Base-by-base conservation (phyloP, 2,797 vertebrate genomes). In the Rhinichthys osculus region DNA sequence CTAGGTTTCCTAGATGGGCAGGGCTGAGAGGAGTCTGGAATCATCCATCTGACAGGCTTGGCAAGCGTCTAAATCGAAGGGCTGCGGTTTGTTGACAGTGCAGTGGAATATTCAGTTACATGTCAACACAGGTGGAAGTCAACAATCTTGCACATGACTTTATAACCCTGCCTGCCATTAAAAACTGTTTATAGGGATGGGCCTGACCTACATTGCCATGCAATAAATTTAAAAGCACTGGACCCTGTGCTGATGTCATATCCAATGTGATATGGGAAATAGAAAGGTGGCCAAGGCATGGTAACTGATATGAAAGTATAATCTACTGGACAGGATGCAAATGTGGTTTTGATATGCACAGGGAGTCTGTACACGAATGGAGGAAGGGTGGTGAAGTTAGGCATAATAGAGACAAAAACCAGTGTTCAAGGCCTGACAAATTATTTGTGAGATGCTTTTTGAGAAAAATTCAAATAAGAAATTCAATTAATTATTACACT, bases 91-190 rank as follows among this genome's bases (percentile, higher is more conserved):
- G 82, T 89, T 90, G 70, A 74, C 76, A 79, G 23, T 82, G 85
- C 64, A 78, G 64, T 81, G 42, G n/a, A 7, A 6, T 84, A 50
- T 89, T 50, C 27, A 80, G 89, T 91, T 91, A 70, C 90, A 88
- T 88, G 85, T 89, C 85, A 90, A 73, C 87, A 87, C 27, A 76
- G 50, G 73, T 86, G 74, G 35, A 54, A 81, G 84, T 85, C 80
- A 88, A 88, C 82, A 87, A 57, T 73, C 59, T 78, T 59, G 80
- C 35, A 84, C 86, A 81, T 82, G 76, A 81, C 54, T 69, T 83
- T n/a, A 23, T 42, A 67, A 50, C 23, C 54, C 40, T 30, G 21
- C 35, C 54, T 66, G 47, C 52, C 11, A n/a, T 10, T 30, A 35
- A 59, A 70, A 42, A n/a, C 33, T 85, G 11, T 82, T 82, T 76